Base-by-base conservation (phyloP, 2,888 invertebrate species). In the Tuta absoluta region DNA sequence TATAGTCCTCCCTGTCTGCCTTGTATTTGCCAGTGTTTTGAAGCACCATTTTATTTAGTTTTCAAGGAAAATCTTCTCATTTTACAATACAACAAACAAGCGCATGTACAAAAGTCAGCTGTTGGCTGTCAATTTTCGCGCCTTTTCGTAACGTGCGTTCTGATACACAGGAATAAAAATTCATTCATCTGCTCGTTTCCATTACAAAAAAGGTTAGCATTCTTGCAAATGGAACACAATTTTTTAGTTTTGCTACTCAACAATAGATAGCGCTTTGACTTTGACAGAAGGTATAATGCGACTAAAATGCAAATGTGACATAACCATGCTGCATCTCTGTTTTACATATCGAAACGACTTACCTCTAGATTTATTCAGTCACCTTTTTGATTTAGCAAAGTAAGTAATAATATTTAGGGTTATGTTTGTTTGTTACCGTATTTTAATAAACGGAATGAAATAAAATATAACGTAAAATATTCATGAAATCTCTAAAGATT, bases 11-110 rank as follows among this genome's bases (percentile, higher is more conserved):
- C 73, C 84, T 88, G 60, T 93, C 92, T 21, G 85, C 56, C 74
- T 87, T 91, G 75, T 87, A 93, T 75, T 87, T 92, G 38, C 93
- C 93, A 67, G 92, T 92, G 71, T 93, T 93, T 80, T 92, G 93
- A 4, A 90, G 78, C 64, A 93, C 93, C 93, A 93, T 93, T 70
- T 68, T 78, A 23, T 49, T 33, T 19, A 41, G 11, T 56, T 33
- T 60, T 58, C 60, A 28, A 49, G 41, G 12, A 51, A 49, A 23
- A 24, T 0, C 45, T n/a, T 60, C 33, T 57, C 21, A 49, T 58
- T 21, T 41, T 21, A 58, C 33, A 21, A 8, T 21, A 58, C 33
- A 21, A 19, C 53, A 53, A 53, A 24, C 53, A 24, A 21, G 23
- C 21, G 51, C 12, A 12, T n/a, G 23, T 14, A n/a, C 21, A 23